phyloP scores from a whole-genome alignment of 2,888 invertebrate species.

The Dendrolimus houi region DNA sequence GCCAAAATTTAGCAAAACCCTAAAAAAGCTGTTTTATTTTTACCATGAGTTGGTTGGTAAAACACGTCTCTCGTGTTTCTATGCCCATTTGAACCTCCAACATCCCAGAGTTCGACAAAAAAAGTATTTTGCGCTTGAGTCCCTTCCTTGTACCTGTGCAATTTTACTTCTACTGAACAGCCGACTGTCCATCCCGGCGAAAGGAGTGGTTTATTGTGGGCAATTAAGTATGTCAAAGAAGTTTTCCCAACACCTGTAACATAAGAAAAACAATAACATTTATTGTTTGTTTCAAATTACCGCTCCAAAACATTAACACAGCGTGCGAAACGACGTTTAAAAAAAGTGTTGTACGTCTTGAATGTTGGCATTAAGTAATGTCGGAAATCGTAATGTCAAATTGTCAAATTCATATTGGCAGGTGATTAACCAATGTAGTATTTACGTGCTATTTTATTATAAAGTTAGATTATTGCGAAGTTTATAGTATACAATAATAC shows the following conservation, averaged over 20 bases:
- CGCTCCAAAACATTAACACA: too few relatives aligned
- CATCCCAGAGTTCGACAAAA: slow-evolving; percentile 97
- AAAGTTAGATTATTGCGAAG: too few relatives aligned
- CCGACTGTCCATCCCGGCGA: slow-evolving; percentile 98
- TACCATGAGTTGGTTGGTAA: slow-evolving; percentile 95
- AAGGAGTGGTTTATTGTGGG: slow-evolving; percentile 88
- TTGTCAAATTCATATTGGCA: slow-evolving; percentile 53
- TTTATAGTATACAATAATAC: slow-evolving; percentile 15
- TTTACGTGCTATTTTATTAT: not conserved
- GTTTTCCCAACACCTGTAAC: slow-evolving; percentile 96
- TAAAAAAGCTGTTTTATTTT: slow-evolving; percentile 1
- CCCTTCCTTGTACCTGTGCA: slow-evolving; percentile 96
- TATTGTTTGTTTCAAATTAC: too few relatives aligned
- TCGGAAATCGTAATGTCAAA: slow-evolving; percentile 17
- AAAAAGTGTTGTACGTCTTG: not conserved
- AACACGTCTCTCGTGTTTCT: slow-evolving; percentile 95
- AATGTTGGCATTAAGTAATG: slow-evolving; percentile 30
- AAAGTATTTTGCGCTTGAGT: slow-evolving; percentile 93
- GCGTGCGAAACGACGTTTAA: too few relatives aligned
- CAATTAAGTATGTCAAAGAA: slow-evolving; percentile 93
- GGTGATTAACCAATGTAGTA: slow-evolving; percentile 8
- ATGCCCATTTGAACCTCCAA: slow-evolving; percentile 96
- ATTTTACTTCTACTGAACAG: slow-evolving; percentile 95
- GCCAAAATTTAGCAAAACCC: too few relatives aligned
- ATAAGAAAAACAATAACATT: not conserved